Percentiles rank a stretch among this genome's conserved stretches.
phyloP scores from a whole-genome alignment of 2,888 invertebrate species.

The Scaeva pyrastri region DNA sequence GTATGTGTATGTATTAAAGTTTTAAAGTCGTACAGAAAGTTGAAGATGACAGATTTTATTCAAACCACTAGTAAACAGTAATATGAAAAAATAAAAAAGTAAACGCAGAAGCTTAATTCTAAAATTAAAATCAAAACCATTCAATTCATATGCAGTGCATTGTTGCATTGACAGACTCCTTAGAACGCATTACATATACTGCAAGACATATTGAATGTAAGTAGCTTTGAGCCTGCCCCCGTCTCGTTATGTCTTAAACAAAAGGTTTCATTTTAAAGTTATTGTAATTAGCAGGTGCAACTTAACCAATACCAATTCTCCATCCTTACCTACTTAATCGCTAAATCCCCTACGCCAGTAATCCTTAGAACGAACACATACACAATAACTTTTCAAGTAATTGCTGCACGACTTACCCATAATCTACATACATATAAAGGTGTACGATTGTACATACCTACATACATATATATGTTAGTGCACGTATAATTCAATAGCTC shows the following conservation, averaged over 20 bases:
- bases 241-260: background rate
- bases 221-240: background rate
- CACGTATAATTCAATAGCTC: background rate
- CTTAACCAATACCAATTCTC: slow-evolving; percentile 1
- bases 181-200: no score
- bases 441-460: no score
- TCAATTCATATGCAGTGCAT: no score
- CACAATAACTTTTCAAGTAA: slow-evolving; percentile 37
- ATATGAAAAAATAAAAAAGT: no score
- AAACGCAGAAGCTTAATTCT: no score
- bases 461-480: background rate
- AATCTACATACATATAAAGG: background rate
- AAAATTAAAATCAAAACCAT: no score
- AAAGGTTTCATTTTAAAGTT: background rate
- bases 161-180: no score
- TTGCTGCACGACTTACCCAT: slow-evolving; percentile 10
- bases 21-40: no score
- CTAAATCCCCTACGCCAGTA: background rate
- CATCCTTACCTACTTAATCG: background rate
- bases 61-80: no score
- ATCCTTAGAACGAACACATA: slow-evolving; percentile 32
- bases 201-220: background rate
- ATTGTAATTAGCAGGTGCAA: background rate
- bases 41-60: no score
- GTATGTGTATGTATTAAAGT: no score